A percentile compares a stretch with the other conserved stretches of the same genome.
Evolutionary conservation across 2,113 vertebrate genomes (phyloP).

Genomic region (Parus major): DNA sequence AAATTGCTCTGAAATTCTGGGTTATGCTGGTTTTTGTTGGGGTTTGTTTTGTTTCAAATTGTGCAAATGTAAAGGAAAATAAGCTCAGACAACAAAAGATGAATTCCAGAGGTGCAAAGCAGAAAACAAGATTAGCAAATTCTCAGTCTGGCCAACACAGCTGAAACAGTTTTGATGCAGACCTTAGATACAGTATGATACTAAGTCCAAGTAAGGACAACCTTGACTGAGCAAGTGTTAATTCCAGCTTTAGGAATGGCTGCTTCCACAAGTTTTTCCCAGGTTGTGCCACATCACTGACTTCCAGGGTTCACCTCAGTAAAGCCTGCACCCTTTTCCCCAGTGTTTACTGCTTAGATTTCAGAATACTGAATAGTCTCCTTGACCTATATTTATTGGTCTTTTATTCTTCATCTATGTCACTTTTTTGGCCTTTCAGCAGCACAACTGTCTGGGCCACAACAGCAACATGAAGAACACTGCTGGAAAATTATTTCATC

Average conservation of each 20-base stretch:
- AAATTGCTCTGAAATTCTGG: not conserved
- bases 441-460: not conserved
- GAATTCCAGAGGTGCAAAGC: not conserved
- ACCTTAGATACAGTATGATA: not conserved
- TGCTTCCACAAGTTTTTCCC: not conserved
- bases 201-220: not conserved
- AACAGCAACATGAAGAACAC: not conserved
- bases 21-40: not conserved
- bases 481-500: not conserved
- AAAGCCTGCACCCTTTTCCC: not conserved
- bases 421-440: not conserved
- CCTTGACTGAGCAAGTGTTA: not conserved
- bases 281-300: not conserved
- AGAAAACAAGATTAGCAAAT: not conserved
- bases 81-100: not conserved
- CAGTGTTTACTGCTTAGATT: not conserved
- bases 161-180: not conserved
- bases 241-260: not conserved
- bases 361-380: not conserved
- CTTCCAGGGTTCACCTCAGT: not conserved
- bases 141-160: not conserved
- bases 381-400: not conserved
- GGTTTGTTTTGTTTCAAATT: not conserved
- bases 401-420: not conserved
- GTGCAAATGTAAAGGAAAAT: not conserved